Evolutionary conservation across 2,113 vertebrate genomes (phyloP), one percentile per base, ranked within the genome.

Genomic region (Corythaixoides concolor): DNA sequence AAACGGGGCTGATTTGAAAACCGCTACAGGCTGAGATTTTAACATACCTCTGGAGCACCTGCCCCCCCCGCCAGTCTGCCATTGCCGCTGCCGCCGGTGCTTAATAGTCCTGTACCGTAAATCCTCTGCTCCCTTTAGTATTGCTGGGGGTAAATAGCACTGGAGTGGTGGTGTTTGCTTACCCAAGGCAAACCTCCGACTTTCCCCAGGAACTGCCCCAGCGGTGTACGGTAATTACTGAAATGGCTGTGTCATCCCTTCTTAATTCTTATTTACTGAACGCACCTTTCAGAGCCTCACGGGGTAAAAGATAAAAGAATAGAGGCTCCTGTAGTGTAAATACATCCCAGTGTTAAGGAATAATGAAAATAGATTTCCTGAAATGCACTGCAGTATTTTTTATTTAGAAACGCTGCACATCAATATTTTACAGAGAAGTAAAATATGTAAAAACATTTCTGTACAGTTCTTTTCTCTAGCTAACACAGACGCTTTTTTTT

Each of bases 321-420:
- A 64, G 35, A 68, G 63, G 35, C 33, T 89, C 67, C 85, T 90
- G 58, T 45, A 84, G 87, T 56, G 81, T 84, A 95, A 95, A 90
- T 94, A 63, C 8, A 68, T 79, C 88, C 79, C 52, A 59, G 53
- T 47, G 63, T 62, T 93, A 81, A 84, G 86, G 59, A 95, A 62
- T 27, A 63, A 93, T 72, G 84, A 88, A 85, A 93, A 87, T 63
- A 62, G 35, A 39, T 78, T 83, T 90, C 68, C n/a, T 58, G 37
- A 83, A 86, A 77, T 13, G 41, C 63, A 47, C 53, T 62, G 33
- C 37, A 32, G 50, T 35, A 63, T 74, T 85, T 92, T 93, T 94
- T 96, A 77, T 95, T 95, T 93, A 94, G 80, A 85, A 96, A 85
- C 7, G 19, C 27, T 12, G n/a, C 66, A 45, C 83, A 63, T 96